A percentile compares a stretch with the other conserved stretches of the same genome.
phyloP scores from a whole-genome alignment of 2,113 vertebrate species.

The Sinocyclocheilus maitianheensis region DNA sequence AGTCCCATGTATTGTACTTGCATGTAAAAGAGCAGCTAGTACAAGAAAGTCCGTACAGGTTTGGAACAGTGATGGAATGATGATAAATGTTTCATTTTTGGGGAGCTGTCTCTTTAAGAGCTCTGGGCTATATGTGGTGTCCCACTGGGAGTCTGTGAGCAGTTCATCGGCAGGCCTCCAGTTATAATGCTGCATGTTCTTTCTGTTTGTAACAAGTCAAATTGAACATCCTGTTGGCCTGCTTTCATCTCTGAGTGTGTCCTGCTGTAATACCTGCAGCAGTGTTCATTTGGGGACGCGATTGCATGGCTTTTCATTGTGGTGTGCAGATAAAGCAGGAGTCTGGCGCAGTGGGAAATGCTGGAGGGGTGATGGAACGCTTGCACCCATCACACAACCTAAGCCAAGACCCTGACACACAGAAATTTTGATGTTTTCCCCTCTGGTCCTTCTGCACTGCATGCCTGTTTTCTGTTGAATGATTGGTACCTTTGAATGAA shows the following conservation, averaged over 20 bases:
- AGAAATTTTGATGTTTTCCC: not conserved
- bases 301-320: conserved; percentile 9
- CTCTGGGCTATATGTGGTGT: not conserved
- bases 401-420: too few relatives aligned
- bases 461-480: not conserved
- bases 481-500: not conserved
- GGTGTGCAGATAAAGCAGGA: not conserved
- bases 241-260: conserved; percentile 3
- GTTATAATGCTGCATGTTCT: not conserved
- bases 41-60: not conserved
- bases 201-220: not conserved
- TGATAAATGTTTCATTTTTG: not conserved
- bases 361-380: not conserved
- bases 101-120: not conserved
- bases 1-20: not conserved
- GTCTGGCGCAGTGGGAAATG: not conserved
- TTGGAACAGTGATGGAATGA: not conserved
- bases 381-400: not conserved
- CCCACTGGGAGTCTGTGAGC: not conserved
- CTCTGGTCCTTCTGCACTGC: not conserved
- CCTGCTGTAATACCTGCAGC: not conserved
- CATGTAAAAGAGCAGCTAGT: not conserved
- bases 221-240: not conserved
- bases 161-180: not conserved
- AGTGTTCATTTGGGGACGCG: not conserved